Evolutionary conservation across 2,888 invertebrate species (phyloP).

Genomic region (Limnephilus rhombicus): DNA sequence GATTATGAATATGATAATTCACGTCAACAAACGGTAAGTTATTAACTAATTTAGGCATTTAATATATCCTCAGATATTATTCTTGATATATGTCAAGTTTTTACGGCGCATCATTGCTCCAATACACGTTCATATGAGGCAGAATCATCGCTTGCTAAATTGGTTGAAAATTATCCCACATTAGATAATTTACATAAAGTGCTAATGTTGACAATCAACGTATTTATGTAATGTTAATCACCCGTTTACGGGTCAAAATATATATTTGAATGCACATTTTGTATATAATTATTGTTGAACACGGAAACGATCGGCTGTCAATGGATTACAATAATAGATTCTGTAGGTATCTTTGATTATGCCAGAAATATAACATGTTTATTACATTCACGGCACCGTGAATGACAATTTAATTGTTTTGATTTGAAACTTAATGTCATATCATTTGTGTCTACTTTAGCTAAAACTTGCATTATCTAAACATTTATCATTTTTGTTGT

Average conservation of each 20-base stretch:
- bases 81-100: background rate
- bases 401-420: background rate
- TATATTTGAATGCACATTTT: background rate
- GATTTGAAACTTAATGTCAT: background rate
- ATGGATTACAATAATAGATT: constrained; percentile 17
- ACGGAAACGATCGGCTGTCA: background rate
- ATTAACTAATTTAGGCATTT: background rate
- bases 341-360: background rate
- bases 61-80: background rate
- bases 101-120: background rate
- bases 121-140: background rate
- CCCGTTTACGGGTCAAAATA: background rate
- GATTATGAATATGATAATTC: constrained; percentile 61
- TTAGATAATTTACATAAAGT: constrained; percentile 37
- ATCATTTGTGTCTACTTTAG: background rate
- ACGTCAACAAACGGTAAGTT: constrained; percentile 53
- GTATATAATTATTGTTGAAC: background rate
- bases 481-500: background rate
- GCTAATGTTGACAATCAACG: constrained; percentile 16
- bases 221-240: background rate
- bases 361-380: background rate
- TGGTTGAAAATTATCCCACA: background rate
- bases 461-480: background rate
- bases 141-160: background rate
- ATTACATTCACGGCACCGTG: background rate